Evolutionary conservation across 2,113 vertebrate genomes (phyloP).

Genomic region (Ammodytes dubius): DNA sequence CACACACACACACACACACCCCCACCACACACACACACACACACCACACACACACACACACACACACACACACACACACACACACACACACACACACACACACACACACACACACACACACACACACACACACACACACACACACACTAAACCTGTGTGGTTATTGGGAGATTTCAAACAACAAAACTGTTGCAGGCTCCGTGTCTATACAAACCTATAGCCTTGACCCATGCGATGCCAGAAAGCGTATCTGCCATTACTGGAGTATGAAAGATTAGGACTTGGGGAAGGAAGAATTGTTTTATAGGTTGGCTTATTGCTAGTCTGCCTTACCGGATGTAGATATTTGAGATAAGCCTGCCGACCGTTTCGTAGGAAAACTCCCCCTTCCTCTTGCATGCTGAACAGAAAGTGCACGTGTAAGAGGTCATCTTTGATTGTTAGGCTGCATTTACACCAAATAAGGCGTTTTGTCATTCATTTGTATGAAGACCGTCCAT

Average conservation of each 20-base stretch:
- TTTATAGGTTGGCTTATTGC: background rate
- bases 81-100: background rate
- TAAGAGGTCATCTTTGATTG: no score
- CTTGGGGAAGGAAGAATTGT: background rate
- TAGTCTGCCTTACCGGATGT: no score
- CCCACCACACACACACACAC: no score
- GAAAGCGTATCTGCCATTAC: background rate
- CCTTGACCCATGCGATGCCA: background rate
- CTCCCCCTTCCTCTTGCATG: no score
- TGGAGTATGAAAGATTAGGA: background rate
- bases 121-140: background rate
- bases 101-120: background rate
- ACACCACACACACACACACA: background rate
- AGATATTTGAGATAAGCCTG: no score
- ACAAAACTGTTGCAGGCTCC: background rate
- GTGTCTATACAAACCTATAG: background rate
- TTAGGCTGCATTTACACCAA: no score
- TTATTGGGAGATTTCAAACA: background rate
- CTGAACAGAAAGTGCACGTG: no score
- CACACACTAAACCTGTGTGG: background rate
- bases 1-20: background rate
- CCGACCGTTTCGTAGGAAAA: no score
- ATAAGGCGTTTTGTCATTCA: no score
- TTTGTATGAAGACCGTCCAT: no score
- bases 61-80: background rate